Conservation (phyloP, 2,888 invertebrate species). For the Cerastis rubricosa region DNA sequence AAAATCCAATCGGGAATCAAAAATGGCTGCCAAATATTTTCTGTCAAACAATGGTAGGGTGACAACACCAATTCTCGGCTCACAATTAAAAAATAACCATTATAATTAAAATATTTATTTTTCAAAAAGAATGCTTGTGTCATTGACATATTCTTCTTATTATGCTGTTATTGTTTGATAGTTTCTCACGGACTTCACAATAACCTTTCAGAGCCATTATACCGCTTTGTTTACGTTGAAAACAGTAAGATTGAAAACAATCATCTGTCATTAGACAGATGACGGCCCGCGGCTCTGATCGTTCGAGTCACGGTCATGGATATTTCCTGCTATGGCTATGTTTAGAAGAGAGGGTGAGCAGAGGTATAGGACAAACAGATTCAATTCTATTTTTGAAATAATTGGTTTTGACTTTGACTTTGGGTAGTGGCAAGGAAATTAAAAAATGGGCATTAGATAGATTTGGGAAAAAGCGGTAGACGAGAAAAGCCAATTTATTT, state of each 20-base stretch:
- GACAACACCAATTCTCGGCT: conserved; percentile 30
- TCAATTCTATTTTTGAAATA: neutral
- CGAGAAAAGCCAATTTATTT: neutral
- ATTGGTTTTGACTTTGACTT: neutral
- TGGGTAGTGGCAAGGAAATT: neutral
- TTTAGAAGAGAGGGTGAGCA: conserved; percentile 5
- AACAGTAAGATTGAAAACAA: conserved; percentile 62
- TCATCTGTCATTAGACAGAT: conserved; percentile 53
- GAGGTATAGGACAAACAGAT: neutral
- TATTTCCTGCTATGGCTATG: conserved; percentile 36
- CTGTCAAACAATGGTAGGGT: conserved; percentile 40
- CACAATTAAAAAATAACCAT: conserved; percentile 28
- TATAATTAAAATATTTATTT: conserved; percentile 33
- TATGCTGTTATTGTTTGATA: conserved; percentile 47
- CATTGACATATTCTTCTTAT: conserved; percentile 57
- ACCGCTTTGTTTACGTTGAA: conserved; percentile 55
- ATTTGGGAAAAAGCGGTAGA: no score
- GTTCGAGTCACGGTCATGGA: conserved; percentile 43
- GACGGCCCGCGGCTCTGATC: conserved; percentile 28
- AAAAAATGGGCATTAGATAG: no score
- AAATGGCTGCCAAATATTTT: neutral
- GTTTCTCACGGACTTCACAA: conserved; percentile 59
- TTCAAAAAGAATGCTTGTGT: conserved; percentile 43
- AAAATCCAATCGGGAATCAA: neutral
- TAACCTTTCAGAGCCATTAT: conserved; percentile 56